phyloP scores from a whole-genome alignment of 2,888 invertebrate genomes.

The Entomobrya multifasciata region DNA sequence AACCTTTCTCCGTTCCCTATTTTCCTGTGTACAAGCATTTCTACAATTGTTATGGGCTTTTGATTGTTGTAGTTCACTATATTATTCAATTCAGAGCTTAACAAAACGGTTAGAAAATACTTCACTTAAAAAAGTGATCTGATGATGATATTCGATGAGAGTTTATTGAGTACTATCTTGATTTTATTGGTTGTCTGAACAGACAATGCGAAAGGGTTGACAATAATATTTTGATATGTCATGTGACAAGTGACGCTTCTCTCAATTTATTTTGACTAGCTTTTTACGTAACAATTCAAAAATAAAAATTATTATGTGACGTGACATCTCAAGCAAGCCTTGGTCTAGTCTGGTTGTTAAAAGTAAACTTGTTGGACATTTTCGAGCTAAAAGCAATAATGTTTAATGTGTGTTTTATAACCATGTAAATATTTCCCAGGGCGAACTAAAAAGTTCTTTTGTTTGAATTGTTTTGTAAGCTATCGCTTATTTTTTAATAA shows the following conservation, averaged over 20 bases:
- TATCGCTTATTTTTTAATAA: too few relatives aligned
- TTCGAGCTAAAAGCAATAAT: not conserved
- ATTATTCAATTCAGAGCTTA: too few relatives aligned
- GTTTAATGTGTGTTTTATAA: not conserved
- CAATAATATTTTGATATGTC: conserved; percentile 71
- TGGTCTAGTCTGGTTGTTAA: too few relatives aligned
- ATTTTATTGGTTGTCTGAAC: conserved; percentile 65
- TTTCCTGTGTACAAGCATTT: too few relatives aligned
- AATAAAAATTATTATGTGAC: too few relatives aligned
- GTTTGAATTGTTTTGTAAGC: too few relatives aligned
- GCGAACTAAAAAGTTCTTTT: not conserved
- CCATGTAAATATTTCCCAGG: not conserved
- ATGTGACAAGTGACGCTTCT: conserved; percentile 65
- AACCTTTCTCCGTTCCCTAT: too few relatives aligned
- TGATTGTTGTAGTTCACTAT: not conserved
- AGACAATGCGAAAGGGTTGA: conserved; percentile 50
- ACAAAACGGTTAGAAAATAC: too few relatives aligned
- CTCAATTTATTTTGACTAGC: conserved; percentile 56
- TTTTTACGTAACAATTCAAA: not conserved
- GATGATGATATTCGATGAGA: not conserved
- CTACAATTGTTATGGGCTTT: not conserved
- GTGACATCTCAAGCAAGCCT: not conserved
- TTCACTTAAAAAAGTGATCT: too few relatives aligned
- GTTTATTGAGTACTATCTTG: conserved; percentile 47
- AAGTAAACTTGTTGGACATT: too few relatives aligned